Evolutionary conservation across 1,140 invertebrate species (phyloP).

Genomic region (Drosophila saltans): DNA sequence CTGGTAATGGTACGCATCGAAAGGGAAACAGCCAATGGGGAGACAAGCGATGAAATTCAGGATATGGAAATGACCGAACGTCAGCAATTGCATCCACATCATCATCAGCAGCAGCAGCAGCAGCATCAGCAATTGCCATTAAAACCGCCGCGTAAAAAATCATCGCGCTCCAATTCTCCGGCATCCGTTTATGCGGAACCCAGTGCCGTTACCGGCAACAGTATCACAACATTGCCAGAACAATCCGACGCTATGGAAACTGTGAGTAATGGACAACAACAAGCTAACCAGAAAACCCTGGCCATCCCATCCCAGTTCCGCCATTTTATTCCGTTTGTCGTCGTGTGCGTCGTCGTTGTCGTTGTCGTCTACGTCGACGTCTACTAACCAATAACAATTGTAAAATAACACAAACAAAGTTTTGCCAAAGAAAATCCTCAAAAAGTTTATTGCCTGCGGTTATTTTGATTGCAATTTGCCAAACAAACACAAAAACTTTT

Average conservation of each 20-base stretch:
- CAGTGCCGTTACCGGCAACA: conserved; percentile 14
- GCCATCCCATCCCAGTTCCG: background rate
- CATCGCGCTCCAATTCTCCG: conserved; percentile 77
- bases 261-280: conserved; percentile 62
- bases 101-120: background rate
- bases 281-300: background rate
- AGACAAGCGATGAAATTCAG: background rate
- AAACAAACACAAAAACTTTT: conserved; percentile 40
- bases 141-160: conserved; percentile 73
- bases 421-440: conserved; percentile 45
- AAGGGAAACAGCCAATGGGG: conserved; percentile 24
- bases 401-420: conserved; percentile 41
- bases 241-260: conserved; percentile 33
- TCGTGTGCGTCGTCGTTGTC: background rate
- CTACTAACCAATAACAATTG: conserved; percentile 57
- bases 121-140: conserved; percentile 46
- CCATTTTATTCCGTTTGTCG: conserved; percentile 13
- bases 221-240: background rate
- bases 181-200: conserved; percentile 40
- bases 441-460: conserved; percentile 71
- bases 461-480: conserved; percentile 75
- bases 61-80: conserved; percentile 51
- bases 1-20: conserved; percentile 63
- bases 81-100: conserved; percentile 31
- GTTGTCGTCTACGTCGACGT: conserved; percentile 38